Percentiles rank a stretch among this genome's conserved stretches.
Conservation (phyloP, 2,888 invertebrate genomes). For the Leucoma salicis region DNA sequence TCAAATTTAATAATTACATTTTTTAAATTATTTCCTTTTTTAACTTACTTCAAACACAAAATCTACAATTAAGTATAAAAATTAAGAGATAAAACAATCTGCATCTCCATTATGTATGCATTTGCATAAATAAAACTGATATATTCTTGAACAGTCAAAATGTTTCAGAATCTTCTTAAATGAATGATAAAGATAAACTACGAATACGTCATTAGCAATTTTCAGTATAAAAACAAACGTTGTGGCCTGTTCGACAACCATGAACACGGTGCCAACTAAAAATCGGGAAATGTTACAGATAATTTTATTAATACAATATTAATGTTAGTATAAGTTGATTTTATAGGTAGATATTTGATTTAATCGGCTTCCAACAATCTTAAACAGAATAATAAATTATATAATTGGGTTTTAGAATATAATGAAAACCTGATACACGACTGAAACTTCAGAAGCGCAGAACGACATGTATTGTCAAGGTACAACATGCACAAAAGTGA, state of each 20-base stretch:
- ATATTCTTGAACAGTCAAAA: background rate
- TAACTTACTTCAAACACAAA: background rate
- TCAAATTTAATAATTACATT: background rate
- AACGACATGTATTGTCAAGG: no score
- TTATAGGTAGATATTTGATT: background rate
- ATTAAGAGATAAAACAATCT: background rate
- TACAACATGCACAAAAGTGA: no score
- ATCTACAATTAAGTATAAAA: background rate
- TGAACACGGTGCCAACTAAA: conserved; percentile 13
- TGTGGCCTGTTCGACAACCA: conserved; percentile 17
- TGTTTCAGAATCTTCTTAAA: background rate
- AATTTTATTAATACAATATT: background rate
- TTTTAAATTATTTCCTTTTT: background rate
- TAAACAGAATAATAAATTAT: background rate
- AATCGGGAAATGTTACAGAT: background rate
- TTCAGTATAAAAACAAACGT: conserved; percentile 25
- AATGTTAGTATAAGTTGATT: background rate
- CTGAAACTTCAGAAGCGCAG: no score
- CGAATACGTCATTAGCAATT: conserved; percentile 7
- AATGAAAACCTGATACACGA: background rate
- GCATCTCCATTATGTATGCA: background rate
- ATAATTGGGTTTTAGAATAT: background rate
- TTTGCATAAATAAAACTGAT: background rate
- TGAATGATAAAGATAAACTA: background rate
- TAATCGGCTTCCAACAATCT: background rate